Base-by-base conservation (phyloP, 2,888 invertebrate genomes). In the Himalopsyche japonica region DNA sequence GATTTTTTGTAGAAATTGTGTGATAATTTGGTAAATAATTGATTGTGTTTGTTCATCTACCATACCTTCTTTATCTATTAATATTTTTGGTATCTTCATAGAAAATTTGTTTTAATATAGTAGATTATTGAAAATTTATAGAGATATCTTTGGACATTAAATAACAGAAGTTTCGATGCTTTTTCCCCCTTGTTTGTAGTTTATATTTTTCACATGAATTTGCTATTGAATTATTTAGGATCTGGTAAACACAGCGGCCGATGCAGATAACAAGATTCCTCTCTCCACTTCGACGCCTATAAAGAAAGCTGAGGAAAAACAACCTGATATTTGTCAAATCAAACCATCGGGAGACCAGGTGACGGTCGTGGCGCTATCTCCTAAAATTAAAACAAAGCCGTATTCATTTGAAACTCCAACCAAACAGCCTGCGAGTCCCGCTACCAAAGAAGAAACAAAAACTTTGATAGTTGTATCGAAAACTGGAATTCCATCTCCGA, bases 341-440 rank as follows among this genome's bases (percentile, higher is more conserved):
- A 88, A 88, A 87, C 85, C 89, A 86, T 5, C 78, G 18, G 82
- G 32, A 12, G 86, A 87, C 34, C 89, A 88, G 78, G 91, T 88
- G 79, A 90, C 90, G 80, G 92, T 92, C 80, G 92, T 92, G 83
- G 92, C 89, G 86, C 89, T 91, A 90, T 91, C 92, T 86, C 91
- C 91, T 84, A 92, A 91, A 87, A 88, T 88, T 81, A 83, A 85
- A 79, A 76, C 84, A 7, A 87, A 87, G 82, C 83, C 81, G 30
- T 84, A 82, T 76, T 37, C 78, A 78, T 83, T 83, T 81, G 85
- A 85, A 15, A 82, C 37, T n/a, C 82, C 82, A 80, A 24, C 43
- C 18, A 64, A 76, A 76, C 37, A 76, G n/a, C 76, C n/a, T 20
- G 91, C 91, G 84, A 57, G 82, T 43, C 43, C 80, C 27, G 8